Evolutionary conservation across 2,797 vertebrate species (phyloP), one percentile per base, ranked within the genome.

Genomic region (Melopsittacus undulatus): DNA sequence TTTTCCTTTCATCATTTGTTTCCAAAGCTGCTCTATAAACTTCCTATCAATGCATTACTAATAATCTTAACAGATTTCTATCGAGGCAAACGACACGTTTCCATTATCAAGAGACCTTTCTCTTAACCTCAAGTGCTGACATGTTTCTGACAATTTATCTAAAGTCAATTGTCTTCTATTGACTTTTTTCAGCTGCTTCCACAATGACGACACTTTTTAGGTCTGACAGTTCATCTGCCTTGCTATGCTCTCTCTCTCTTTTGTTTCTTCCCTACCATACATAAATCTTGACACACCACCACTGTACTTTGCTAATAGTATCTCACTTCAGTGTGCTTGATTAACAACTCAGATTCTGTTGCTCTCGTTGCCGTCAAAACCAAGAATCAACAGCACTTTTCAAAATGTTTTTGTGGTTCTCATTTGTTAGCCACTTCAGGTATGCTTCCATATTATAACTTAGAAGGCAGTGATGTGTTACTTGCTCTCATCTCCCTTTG

Each of bases 161-260:
- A 42, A 96, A 94, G 89, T 93, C 94, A 96, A 91, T 96, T 90
- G 81, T 91, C 92, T 96, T 92, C 88, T 97, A 97, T 95, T 91
- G 96, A 96, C 95, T 96, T 95, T 95, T 92, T 94, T 68, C 90
- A 90, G 85, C 74, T 83, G 51, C 90, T 89, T 91, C 68, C 75
- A 77, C 62, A 94, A 91, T 48, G 89, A 96, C 5, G 10, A 90
- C 85, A 76, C 90, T 89, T 94, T 94, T 95, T 83, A 94, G 88
- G 78, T 90, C 85, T 93, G 94, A 92, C 87, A 95, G 73, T 74
- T 91, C 93, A 86, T 95, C 83, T 76, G 52, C 42, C 59, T 92
- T 74, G 30, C 69, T 85, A 0, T 43, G 42, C 42, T 70, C 61
- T 72, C 45, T 49, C 48, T 45, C 20, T 32, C 20, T 90, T 24